Evolutionary conservation across 2,113 vertebrate species (phyloP).

Genomic region (Sitta europaea): DNA sequence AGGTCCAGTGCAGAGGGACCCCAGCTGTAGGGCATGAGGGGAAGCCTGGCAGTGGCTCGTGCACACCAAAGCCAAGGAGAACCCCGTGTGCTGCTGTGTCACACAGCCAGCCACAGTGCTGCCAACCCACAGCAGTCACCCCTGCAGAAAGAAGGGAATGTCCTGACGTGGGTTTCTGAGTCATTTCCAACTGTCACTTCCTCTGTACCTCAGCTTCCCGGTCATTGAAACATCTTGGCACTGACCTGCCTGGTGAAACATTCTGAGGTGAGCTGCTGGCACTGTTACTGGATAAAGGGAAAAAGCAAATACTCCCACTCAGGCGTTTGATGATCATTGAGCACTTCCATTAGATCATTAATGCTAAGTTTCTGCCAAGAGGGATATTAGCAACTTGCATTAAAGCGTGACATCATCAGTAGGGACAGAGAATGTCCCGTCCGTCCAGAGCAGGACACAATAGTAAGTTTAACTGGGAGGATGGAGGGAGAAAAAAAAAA

Average conservation of each 20-base stretch:
- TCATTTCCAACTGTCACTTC: background rate
- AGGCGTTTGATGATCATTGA: rapidly evolving
- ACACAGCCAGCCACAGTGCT: rapidly evolving
- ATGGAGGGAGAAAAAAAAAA: too few species aligned
- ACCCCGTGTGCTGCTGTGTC: rapidly evolving
- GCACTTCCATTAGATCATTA: background rate
- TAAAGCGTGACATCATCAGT: background rate
- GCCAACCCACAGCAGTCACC: background rate
- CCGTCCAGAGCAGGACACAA: background rate
- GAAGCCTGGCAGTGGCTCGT: rapidly evolving
- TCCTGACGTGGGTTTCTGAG: rapidly evolving
- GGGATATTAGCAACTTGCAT: background rate
- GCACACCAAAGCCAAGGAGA: rapidly evolving
- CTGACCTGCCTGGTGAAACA: background rate
- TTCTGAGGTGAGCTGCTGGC: background rate
- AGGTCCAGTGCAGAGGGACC: rapidly evolving
- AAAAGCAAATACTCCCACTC: background rate
- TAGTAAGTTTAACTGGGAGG: rapidly evolving
- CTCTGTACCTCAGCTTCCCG: background rate
- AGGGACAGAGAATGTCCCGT: rapidly evolving
- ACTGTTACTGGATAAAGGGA: background rate
- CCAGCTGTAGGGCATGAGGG: too few species aligned
- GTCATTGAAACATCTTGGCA: background rate
- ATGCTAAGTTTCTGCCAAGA: background rate
- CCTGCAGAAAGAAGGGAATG: background rate